Percentiles rank a stretch among this genome's conserved stretches.
Conservation (phyloP, 2,888 invertebrate genomes). For the Tridacna crocea region DNA sequence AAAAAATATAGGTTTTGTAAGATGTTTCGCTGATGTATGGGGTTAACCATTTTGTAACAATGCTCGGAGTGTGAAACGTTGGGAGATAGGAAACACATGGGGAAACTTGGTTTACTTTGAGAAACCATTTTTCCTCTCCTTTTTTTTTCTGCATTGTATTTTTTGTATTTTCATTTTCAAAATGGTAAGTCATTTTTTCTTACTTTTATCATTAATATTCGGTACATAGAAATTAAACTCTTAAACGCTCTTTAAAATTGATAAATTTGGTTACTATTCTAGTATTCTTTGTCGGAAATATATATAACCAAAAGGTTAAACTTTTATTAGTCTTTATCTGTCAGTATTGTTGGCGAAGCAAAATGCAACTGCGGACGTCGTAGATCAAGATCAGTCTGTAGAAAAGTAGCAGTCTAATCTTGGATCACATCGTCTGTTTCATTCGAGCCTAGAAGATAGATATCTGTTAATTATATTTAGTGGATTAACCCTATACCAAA, state of each 20-base stretch:
- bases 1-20: neutral
- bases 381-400: neutral
- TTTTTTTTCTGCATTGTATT: neutral
- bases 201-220: neutral
- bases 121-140: neutral
- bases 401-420: neutral
- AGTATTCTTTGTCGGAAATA: neutral
- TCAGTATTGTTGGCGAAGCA: too few relatives aligned
- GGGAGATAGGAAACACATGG: constrained; percentile 11
- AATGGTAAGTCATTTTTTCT: constrained; percentile 8
- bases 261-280: too few relatives aligned
- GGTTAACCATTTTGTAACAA: constrained; percentile 15
- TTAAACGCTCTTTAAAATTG: too few relatives aligned
- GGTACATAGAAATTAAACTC: neutral
- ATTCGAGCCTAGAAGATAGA: too few relatives aligned
- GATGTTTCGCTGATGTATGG: neutral
- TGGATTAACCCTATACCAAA: too few relatives aligned
- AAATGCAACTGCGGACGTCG: too few relatives aligned
- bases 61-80: constrained; percentile 4
- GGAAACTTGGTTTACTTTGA: neutral
- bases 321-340: neutral
- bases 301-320: neutral
- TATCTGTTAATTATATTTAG: too few relatives aligned
- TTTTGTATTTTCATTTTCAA: neutral
- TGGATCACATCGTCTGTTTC: neutral